Percentiles rank a stretch among this genome's conserved stretches.
Conservation (phyloP, 2,888 invertebrate genomes). For the Digitonthophagus gazella region DNA sequence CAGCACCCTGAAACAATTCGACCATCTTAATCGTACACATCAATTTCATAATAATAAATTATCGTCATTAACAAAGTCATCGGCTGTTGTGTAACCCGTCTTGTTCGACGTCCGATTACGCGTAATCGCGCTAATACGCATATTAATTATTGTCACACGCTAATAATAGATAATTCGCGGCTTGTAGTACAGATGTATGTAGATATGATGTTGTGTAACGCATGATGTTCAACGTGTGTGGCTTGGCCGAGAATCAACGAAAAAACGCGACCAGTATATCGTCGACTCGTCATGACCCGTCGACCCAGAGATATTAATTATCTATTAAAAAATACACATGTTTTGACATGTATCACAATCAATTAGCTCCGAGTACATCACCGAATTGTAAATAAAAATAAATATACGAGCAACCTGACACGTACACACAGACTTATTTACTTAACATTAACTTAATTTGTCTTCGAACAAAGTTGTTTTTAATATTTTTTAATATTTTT, state of each 20-base stretch:
- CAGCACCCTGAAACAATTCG: constrained; percentile 65
- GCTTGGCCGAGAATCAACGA: not conserved
- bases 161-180: constrained; percentile 13
- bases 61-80: not conserved
- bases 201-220: constrained; percentile 5
- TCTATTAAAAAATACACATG: constrained; percentile 10
- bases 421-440: not conserved
- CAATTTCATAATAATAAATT: not conserved
- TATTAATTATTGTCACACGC: constrained; percentile 7
- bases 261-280: not conserved
- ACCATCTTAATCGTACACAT: too few species aligned
- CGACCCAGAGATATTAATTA: constrained; percentile 5
- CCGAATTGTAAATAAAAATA: constrained; percentile 14
- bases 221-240: constrained; percentile 6
- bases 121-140: constrained; percentile 4
- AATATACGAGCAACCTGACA: not conserved
- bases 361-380: constrained; percentile 10
- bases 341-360: constrained; percentile 13
- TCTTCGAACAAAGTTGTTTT: not conserved
- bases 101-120: not conserved
- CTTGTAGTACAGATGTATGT: constrained; percentile 12
- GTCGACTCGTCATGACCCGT: not conserved
- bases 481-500: too few species aligned
- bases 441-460: not conserved
- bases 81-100: not conserved